Evolutionary conservation across 2,113 vertebrate species (phyloP), one percentile per base, ranked within the genome.

Genomic region (Microtus oregoni): DNA sequence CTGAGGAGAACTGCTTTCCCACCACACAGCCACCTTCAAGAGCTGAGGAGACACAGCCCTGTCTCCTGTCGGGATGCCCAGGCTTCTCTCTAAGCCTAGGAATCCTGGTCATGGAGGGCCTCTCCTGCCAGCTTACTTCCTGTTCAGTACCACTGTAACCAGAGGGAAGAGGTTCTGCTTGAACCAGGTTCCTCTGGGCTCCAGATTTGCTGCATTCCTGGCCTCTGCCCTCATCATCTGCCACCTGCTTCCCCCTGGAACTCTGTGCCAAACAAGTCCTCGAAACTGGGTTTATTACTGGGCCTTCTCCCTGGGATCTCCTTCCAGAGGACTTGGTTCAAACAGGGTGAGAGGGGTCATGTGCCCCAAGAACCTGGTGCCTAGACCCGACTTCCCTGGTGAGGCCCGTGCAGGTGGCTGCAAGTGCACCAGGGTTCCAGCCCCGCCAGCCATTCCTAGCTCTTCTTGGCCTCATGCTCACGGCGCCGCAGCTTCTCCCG

Each of bases 401-500:
- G 77, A 92, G 83, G 94, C 96, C 94, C 4, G 0, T 41, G 77
- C 75, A 17, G 32, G 86, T 19, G 12, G 90, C 92, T 20, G 12
- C 92, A 41, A 3, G 22, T 20, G 83, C 47, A 14, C 89, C 75
- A 30, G 61, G 91, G 67, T 85, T 67, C 95, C 41, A 13, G 63
- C 0, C 79, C 76, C 78, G 32, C 95, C 95, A 30, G 2, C 91
- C 65, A 1, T 55, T 94, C 98, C 98, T 98, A 98, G 95, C 97
- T 98, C 94, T 98, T 99, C 94, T 99, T 98, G 92, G 98, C 97
- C 76, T 98, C 98, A 83, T 98, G 98, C 90, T 99, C 98, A 73
- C 98, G 98, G 89, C 98, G 98, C 68, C 99, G 98, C 68, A 99
- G 99, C 92, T 99, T 99, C 82, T 99, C 99, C 5, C 98, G 98